Evolutionary conservation across 2,888 invertebrate species (phyloP).

Genomic region (Sesamia inferens): DNA sequence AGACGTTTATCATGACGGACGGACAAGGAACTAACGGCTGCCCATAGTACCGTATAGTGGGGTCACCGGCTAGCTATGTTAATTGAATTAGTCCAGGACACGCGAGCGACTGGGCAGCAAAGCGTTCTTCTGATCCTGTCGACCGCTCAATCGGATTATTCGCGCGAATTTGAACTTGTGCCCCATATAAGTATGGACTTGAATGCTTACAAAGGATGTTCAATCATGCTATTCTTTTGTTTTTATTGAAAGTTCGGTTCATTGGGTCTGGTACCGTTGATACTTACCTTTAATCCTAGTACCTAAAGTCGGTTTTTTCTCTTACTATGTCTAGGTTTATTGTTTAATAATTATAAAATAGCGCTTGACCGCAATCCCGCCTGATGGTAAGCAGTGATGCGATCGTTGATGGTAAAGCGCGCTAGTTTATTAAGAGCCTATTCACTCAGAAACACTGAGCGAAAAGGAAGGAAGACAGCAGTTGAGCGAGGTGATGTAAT

Average conservation of each 20-base stretch:
- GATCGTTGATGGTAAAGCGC: too few relatives aligned
- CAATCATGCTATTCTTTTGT: conserved; percentile 37
- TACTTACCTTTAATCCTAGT: background rate
- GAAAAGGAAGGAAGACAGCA: too few relatives aligned
- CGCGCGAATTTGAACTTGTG: conserved; percentile 81
- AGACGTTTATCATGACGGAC: conserved; percentile 49
- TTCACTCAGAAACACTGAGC: too few relatives aligned
- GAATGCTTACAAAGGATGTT: conserved; percentile 50
- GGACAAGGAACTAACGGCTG: conserved; percentile 55
- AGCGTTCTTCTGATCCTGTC: conserved; percentile 77
- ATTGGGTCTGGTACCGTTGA: background rate
- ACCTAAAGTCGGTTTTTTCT: background rate
- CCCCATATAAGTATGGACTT: conserved; percentile 74
- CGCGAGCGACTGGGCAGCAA: conserved; percentile 78
- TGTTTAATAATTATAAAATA: too few relatives aligned
- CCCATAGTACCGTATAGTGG: conserved; percentile 53
- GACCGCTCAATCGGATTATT: conserved; percentile 84
- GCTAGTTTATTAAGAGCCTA: too few relatives aligned
- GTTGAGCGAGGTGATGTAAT: too few relatives aligned
- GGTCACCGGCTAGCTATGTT: conserved; percentile 72
- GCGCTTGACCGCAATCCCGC: too few relatives aligned
- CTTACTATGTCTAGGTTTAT: background rate
- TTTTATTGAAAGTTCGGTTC: conserved; percentile 23
- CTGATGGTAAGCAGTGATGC: too few relatives aligned
- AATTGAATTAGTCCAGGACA: conserved; percentile 83